A percentile compares a stretch with the other conserved stretches of the same genome.
phyloP scores from a whole-genome alignment of 2,113 vertebrate species.

The Amphiprion percula region DNA sequence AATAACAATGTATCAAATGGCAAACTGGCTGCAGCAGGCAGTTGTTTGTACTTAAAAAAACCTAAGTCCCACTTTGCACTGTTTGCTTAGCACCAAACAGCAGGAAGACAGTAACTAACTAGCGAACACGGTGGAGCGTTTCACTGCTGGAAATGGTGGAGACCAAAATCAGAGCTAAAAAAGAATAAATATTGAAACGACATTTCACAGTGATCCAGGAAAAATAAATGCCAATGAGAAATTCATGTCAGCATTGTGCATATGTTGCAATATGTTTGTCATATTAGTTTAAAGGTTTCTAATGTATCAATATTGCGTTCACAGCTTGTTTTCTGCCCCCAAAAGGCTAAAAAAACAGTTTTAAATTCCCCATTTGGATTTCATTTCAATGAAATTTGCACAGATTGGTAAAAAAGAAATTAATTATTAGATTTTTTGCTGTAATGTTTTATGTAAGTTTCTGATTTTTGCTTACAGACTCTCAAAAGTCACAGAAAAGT shows the following conservation, averaged over 20 bases:
- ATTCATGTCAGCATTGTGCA: too few species aligned
- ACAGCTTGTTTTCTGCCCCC: not conserved
- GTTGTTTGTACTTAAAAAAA: not conserved
- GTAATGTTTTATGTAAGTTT: too few species aligned
- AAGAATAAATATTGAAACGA: not conserved
- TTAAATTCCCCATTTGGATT: not conserved
- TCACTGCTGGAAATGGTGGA: not conserved
- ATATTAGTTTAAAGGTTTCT: not conserved
- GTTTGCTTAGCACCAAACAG: not conserved
- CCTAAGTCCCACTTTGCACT: not conserved
- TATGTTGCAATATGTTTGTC: not conserved
- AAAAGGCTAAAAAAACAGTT: not conserved
- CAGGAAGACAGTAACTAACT: not conserved
- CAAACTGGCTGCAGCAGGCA: not conserved
- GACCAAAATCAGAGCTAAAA: not conserved
- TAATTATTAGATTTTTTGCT: too few species aligned
- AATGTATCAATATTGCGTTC: not conserved
- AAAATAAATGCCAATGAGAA: not conserved
- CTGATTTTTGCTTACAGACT: too few species aligned
- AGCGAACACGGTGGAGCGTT: not conserved
- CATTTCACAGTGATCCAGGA: not conserved
- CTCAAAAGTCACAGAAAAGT: not conserved
- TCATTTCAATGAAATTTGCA: not conserved
- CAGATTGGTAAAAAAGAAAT: too few species aligned
- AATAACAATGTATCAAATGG: not conserved